Percentiles rank a stretch among this genome's conserved stretches.
Evolutionary conservation across 2,113 vertebrate genomes (phyloP).

Genomic region (Dicrurus megarhynchus): DNA sequence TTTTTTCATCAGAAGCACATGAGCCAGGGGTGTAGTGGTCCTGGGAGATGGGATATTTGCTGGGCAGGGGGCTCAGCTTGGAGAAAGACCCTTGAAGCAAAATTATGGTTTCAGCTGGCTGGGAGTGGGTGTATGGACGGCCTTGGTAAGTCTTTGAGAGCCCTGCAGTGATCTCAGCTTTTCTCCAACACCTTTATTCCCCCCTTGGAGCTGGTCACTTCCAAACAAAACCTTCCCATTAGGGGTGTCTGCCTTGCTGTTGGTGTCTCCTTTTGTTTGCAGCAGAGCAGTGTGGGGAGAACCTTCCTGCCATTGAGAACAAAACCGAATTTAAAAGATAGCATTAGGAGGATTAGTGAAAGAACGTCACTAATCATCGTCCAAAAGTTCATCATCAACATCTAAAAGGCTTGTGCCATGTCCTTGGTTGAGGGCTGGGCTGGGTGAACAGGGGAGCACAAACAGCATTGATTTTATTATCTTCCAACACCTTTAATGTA

Average conservation of each 20-base stretch:
- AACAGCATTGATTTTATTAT: neutral
- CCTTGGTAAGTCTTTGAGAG: neutral
- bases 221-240: neutral
- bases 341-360: neutral
- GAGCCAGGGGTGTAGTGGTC: neutral
- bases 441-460: neutral
- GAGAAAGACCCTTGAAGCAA: neutral
- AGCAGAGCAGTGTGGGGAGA: neutral
- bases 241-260: neutral
- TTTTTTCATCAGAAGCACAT: neutral
- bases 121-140: accelerated
- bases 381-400: neutral
- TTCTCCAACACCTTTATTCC: neutral
- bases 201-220: neutral
- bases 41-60: neutral
- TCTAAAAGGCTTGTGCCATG: accelerated
- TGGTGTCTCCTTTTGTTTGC: neutral
- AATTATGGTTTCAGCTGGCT: neutral
- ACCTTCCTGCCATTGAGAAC: neutral
- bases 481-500: neutral
- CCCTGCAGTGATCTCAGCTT: neutral
- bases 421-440: neutral
- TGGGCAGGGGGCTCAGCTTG: neutral
- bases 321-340: accelerated
- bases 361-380: neutral